These are phyloP conservation scores for Caerostris extrusa DNA, from an alignment of 1,140 invertebrate genomes.

Conservation along the genomic window DNA sequence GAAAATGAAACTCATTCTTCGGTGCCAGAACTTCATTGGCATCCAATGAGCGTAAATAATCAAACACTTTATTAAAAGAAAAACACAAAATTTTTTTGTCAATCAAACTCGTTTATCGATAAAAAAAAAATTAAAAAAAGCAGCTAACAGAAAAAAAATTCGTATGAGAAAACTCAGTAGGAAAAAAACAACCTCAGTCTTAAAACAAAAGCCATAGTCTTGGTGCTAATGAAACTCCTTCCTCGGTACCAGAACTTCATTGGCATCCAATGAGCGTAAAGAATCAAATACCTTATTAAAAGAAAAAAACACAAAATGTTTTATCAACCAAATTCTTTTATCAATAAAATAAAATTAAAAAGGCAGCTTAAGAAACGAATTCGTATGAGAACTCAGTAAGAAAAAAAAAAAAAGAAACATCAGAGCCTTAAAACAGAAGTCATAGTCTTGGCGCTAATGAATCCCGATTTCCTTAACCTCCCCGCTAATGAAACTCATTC, in stretches of 20 bases:
- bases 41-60: slow-evolving; percentile 69
- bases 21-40: slow-evolving; percentile 1
- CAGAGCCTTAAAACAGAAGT: background rate
- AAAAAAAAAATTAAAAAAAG: background rate
- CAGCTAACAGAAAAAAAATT: background rate
- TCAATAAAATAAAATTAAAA: background rate
- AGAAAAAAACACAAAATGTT: too few species aligned
- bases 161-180: background rate
- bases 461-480: slow-evolving; percentile 33
- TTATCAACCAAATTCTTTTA: too few species aligned
- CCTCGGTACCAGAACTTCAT: background rate
- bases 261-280: slow-evolving; percentile 60
- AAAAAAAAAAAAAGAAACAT: background rate
- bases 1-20: background rate
- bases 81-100: too few species aligned
- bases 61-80: background rate
- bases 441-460: background rate
- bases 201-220: background rate
- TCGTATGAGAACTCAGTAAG: background rate
- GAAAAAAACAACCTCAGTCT: background rate
- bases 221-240: background rate
- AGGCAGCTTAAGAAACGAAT: background rate
- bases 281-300: slow-evolving; percentile 8
- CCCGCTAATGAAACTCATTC: slow-evolving; percentile 8
- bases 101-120: too few species aligned